Evolutionary conservation across 2,888 invertebrate genomes (phyloP).

Genomic region (Euclidia mi): DNA sequence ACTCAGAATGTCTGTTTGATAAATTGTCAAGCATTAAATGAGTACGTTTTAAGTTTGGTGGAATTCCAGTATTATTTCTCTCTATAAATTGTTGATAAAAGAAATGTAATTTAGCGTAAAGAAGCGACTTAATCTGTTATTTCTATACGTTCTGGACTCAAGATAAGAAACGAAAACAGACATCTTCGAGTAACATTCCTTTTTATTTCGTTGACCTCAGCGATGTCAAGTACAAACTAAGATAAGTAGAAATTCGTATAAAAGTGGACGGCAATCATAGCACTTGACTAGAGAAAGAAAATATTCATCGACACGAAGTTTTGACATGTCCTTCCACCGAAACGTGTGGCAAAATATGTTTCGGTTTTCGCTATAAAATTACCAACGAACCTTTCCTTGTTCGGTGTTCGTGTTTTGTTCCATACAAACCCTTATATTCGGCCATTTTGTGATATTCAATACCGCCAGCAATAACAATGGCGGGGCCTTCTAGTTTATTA

Average conservation of each 20-base stretch:
- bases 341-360: conserved; percentile 66
- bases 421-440: conserved; percentile 56
- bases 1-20: background rate
- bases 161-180: conserved; percentile 17
- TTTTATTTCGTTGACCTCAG: conserved; percentile 9
- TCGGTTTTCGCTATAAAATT: conserved; percentile 70
- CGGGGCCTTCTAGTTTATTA: conserved; percentile 65
- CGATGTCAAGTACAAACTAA: conserved; percentile 10
- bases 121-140: conserved; percentile 6
- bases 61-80: too few relatives aligned
- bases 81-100: background rate
- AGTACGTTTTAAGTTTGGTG: too few relatives aligned
- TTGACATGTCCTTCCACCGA: conserved; percentile 48
- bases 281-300: conserved; percentile 25
- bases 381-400: conserved; percentile 62
- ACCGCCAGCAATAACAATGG: conserved; percentile 68
- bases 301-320: conserved; percentile 39
- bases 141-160: conserved; percentile 2
- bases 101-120: background rate
- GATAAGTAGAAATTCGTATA: conserved; percentile 17
- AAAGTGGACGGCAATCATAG: conserved; percentile 19
- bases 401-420: conserved; percentile 64
- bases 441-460: conserved; percentile 75
- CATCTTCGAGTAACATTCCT: conserved; percentile 6
- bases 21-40: background rate